Evolutionary conservation across 2,113 vertebrate genomes (phyloP).

Genomic region (Corythoichthys haematopterus): DNA sequence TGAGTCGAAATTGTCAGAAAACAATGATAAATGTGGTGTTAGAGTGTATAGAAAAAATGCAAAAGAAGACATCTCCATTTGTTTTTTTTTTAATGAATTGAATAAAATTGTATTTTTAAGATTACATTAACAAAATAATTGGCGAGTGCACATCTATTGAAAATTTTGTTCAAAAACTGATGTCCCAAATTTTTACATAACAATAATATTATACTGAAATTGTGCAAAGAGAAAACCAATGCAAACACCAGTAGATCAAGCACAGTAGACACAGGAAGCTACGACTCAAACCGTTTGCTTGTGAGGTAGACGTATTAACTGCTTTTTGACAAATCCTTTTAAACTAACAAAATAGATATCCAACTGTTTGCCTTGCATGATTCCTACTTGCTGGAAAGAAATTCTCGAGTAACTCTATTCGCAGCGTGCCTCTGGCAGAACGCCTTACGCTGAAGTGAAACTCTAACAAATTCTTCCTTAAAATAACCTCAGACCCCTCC

Average conservation of each 20-base stretch:
- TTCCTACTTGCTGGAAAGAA: not conserved
- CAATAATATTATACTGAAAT: not conserved
- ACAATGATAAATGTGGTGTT: not conserved
- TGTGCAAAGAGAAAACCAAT: not conserved
- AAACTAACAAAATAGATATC: not conserved
- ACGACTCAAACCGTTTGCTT: not conserved
- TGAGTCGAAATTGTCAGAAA: not conserved
- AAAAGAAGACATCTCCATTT: not conserved
- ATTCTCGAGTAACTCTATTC: not conserved
- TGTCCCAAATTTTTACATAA: too few species aligned
- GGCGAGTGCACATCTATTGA: too few species aligned
- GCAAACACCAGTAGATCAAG: not conserved
- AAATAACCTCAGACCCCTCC: constrained; percentile 2
- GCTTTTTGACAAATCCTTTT: not conserved
- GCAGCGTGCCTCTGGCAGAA: not conserved
- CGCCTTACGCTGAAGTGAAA: constrained; percentile 2
- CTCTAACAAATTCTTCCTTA: not conserved
- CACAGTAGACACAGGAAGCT: not conserved
- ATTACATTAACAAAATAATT: too few species aligned
- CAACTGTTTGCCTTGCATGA: not conserved
- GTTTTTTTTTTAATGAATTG: not conserved
- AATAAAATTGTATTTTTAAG: not conserved
- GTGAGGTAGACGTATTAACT: not conserved
- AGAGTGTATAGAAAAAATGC: not conserved
- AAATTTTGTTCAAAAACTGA: too few species aligned